These are phyloP conservation scores for Hemichromis elongatus DNA, from an alignment of 2,113 vertebrate species.

Conservation along the genomic window DNA sequence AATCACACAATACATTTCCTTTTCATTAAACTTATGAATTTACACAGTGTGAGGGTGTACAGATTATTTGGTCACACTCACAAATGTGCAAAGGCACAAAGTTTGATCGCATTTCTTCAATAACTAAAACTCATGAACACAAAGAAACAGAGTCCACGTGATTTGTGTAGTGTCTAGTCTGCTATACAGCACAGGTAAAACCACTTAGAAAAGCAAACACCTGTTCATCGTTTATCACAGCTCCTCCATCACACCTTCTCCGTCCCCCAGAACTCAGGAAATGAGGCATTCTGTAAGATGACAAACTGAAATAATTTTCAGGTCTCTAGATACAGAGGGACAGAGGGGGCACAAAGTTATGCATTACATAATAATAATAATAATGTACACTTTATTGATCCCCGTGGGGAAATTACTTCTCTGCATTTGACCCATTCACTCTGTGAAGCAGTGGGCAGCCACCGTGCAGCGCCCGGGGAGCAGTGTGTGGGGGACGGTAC, in stretches of 20 bases:
- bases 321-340: background rate
- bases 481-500: too few relatives aligned
- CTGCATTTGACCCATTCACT: too few relatives aligned
- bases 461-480: too few relatives aligned
- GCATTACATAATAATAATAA: background rate
- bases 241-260: background rate
- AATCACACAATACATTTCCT: rapidly evolving
- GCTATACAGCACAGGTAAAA: background rate
- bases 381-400: too few relatives aligned
- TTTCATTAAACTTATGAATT: rapidly evolving
- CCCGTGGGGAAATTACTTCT: too few relatives aligned
- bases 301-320: background rate
- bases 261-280: background rate
- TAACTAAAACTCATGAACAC: background rate
- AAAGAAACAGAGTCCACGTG: background rate
- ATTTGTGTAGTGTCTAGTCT: background rate
- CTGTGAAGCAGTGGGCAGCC: too few relatives aligned
- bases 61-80: background rate
- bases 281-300: background rate
- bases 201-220: background rate
- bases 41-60: background rate
- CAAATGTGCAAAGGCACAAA: background rate
- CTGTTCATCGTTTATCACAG: background rate
- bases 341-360: background rate
- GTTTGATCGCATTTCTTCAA: background rate